Base-by-base conservation (phyloP, 2,113 vertebrate genomes). In the Orycteropus afer region DNA sequence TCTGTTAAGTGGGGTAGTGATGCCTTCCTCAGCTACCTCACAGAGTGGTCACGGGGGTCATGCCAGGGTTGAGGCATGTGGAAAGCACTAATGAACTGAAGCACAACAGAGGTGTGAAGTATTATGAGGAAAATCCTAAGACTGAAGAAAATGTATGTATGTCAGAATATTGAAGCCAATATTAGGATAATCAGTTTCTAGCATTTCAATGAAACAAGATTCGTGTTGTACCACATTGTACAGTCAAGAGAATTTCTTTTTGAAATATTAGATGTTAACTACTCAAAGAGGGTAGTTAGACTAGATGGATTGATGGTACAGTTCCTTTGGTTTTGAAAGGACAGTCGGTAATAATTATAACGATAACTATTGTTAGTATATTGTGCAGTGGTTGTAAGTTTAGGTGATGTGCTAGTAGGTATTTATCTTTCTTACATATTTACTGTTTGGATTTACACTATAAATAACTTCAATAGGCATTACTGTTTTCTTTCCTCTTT, bases 381-480 rank as follows among this genome's bases (percentile, higher is more conserved):
- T 53, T 57, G 37, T 57, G 34, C 2, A 59, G 76, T 89, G 79
- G 51, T 83, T 47, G 32, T 63, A 55, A 91, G 32, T 57, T 77
- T 73, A 76, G 82, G 61, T 80, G 86, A 47, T 37, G 23, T 77
- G 63, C 67, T 93, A 34, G 84, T 90, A 34, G 7, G 14, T 5
- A 5, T 82, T 89, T 80, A 61, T 12, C 63, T 84, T 73, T 69
- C 69, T 77, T 77, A 34, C 6, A 4, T 42, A 42, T 71, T 34
- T 77, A 61, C 83, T 73, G 61, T 76, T 67, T 69, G 71, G 79
- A 47, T 90, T 87, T 89, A n/a, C n/a, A 59, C 74, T 95, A 18
- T 63, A 15, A 57, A 17, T 61, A 37, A 57, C 51, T 74, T 55
- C 42, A 61, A 0, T 42, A 93, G 29, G 65, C 86, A 77, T 84